Conservation (phyloP, 2,113 vertebrate species). For the Lycocorax pyrrhopterus region DNA sequence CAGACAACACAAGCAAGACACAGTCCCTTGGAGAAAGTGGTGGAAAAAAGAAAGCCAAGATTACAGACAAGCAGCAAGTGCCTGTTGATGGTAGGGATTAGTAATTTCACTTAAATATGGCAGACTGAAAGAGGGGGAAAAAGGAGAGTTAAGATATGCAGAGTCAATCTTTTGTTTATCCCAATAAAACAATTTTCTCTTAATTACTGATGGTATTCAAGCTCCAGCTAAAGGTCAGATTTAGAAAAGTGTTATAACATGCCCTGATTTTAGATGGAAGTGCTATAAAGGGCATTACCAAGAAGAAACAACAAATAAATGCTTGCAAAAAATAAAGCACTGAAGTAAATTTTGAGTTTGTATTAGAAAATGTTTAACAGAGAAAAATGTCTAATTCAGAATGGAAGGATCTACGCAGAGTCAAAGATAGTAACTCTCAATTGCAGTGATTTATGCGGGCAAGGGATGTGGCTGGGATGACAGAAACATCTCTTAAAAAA, state of each 20-base stretch:
- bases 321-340: not conserved
- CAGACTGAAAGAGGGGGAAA: not conserved
- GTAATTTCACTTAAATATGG: not conserved
- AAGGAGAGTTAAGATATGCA: not conserved
- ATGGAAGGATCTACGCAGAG: accelerated
- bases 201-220: not conserved
- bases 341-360: not conserved
- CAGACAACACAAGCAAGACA: not conserved
- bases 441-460: not conserved
- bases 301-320: not conserved
- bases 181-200: not conserved
- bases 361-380: not conserved
- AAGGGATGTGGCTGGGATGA: not conserved
- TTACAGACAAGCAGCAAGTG: not conserved
- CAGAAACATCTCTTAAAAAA: not conserved
- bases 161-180: not conserved
- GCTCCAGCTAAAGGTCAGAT: not conserved
- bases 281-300: not conserved
- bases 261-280: not conserved
- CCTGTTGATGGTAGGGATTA: not conserved
- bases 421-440: not conserved
- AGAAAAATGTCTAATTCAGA: not conserved
- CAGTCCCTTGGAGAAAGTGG: not conserved
- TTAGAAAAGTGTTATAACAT: not conserved
- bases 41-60: not conserved